Evolutionary conservation across 1,140 invertebrate genomes (phyloP), one percentile per base, ranked within the genome.

Genomic region (Xylocopa sonorina): DNA sequence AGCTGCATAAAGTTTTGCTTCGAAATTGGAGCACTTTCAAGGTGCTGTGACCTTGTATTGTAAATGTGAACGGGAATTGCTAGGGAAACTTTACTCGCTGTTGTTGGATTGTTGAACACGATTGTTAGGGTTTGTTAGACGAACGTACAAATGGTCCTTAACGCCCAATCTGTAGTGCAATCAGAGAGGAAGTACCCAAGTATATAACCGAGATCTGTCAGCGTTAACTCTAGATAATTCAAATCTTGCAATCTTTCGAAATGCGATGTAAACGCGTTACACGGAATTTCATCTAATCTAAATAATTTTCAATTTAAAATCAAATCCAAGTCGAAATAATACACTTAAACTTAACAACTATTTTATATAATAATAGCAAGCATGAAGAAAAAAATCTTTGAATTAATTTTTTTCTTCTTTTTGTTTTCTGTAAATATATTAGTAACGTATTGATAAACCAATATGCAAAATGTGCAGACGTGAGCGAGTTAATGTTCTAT

Each of bases 41-140:
- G 21, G 29, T 16, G 3, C 5, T 67, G 29, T 51, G 32, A 51
- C 24, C 27, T 34, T 6, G 9, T 67, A 67, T 51, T 51, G 46
- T 24, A 51, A 67, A 67, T 38, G 46, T 34, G 64, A 67, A 67
- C 24, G 46, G n/a, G 64, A 67, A 67, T 67, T 67, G 50, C 46
- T 32, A 50, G 46, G n/a, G 50, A n/a, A 66, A 66, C 46, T 67
- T 67, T 18, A 6, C 10, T n/a, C n/a, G 27, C 16, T 10, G 48
- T n/a, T 66, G 63, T 16, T 50, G 9, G 12, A 29, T 51, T 18
- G 29, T 2, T 21, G n/a, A 67, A 32, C 4, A 18, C 46, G 29
- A 48, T 66, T 66, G 18, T 66, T 66, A 66, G n/a, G n/a, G 34
- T 62, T 18, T 34, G 64, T 67, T 67, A 34, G 9, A 1, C 3